Base-by-base conservation (phyloP, 2,888 invertebrate genomes). In the Harmothoe impar region DNA sequence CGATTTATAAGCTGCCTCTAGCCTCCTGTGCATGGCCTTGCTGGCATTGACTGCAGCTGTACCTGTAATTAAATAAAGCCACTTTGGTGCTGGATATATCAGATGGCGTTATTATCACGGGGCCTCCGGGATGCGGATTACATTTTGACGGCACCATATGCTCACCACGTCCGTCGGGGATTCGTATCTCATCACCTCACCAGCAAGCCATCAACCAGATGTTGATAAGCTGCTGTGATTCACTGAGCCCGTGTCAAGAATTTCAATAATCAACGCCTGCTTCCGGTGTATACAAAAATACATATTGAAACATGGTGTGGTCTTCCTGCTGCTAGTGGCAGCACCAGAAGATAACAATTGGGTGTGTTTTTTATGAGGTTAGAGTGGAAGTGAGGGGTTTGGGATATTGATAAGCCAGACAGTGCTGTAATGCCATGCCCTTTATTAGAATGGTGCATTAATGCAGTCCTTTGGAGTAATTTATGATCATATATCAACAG, bases 191-290 rank as follows among this genome's bases (percentile, higher is more conserved):
- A 72, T 72, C 72, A 72, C 29, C 15, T 25, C 15, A 25, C 29
- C 29, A 29, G 15, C 29, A 7, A 62, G 72, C 72, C 25, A 29
- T 29, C 25, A 72, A 72, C 72, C 29, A 25, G 29, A 29, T 7
- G 29, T 72, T 72, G 72, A 72, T 72, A 15, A 29, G 72, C 72
- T 29, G 72, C 25, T 25, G 3, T 72, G 72, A 72, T 72, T 72
- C 31, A 72, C 29, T n/a, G 72, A 7, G 29, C 72, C 5, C 17
- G 72, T 25, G 72, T 17, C 25, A 15, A 25, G 72, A 72, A 72
- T 72, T 72, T 72, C 72, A 72, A 72, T 72, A 72, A 72, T 62
- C 62, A n/a, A 62, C 62, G 62, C n/a, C n/a, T n/a, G n/a, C 62
- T n/a, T 62, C 62, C 62, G 7, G 62, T 62, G 62, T 62, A 62